These are phyloP conservation scores for Sternotherus odoratus DNA, from an alignment of 2,797 vertebrate species.

Conservation along the genomic window DNA sequence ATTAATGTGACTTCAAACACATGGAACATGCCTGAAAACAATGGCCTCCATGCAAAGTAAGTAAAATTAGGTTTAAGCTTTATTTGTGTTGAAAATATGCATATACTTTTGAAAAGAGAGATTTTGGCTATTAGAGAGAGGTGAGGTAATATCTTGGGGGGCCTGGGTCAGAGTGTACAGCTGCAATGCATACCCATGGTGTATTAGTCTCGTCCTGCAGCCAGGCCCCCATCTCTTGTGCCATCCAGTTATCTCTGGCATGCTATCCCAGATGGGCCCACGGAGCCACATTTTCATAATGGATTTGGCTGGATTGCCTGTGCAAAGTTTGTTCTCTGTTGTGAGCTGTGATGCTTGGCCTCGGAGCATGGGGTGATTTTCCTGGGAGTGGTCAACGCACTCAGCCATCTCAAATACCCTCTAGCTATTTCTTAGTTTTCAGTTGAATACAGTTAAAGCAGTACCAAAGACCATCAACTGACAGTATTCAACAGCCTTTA, in stretches of 20 bases:
- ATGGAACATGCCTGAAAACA: slow-evolving; percentile 95
- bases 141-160: neutral
- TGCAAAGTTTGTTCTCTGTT: neutral
- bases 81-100: neutral
- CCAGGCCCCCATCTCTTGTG: neutral
- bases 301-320: neutral
- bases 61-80: neutral
- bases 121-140: neutral
- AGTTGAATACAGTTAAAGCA: no score
- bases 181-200: neutral
- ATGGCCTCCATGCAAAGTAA: slow-evolving; percentile 90
- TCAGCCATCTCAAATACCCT: neutral
- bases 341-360: neutral
- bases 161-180: neutral
- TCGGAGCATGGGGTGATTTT: neutral
- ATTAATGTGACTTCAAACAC: slow-evolving; percentile 84
- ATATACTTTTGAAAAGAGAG: neutral
- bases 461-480: no score
- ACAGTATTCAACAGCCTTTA: no score
- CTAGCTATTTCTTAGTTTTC: no score
- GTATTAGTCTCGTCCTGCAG: neutral
- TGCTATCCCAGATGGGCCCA: neutral
- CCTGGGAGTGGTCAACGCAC: neutral
- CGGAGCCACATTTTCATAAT: neutral
- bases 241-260: neutral